Conservation (phyloP, 2,113 vertebrate genomes). For the Pterocles burchelli region DNA sequence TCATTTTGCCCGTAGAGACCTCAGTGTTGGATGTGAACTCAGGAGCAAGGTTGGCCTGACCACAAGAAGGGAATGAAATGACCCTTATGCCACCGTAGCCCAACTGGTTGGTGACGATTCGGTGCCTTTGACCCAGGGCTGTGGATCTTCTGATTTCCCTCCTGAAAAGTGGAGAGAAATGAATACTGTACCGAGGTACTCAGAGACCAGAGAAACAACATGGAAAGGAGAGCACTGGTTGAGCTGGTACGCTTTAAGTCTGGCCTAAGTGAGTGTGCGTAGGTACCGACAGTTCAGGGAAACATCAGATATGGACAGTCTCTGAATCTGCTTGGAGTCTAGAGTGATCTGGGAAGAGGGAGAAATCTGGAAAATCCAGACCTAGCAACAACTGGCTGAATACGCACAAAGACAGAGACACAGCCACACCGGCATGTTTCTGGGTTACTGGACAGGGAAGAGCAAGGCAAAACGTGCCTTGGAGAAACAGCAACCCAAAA, state of each 20-base stretch:
- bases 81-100: neutral
- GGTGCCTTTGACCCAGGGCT: neutral
- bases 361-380: neutral
- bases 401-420: neutral
- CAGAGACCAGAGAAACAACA: neutral
- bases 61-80: fast-evolving
- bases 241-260: neutral
- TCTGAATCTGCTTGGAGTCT: neutral
- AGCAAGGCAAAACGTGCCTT: neutral
- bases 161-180: neutral
- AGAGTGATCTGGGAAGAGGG: neutral
- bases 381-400: neutral
- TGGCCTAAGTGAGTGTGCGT: neutral
- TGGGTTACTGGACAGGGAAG: neutral
- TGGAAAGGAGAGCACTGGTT: neutral
- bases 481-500: neutral
- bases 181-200: neutral
- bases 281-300: neutral
- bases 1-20: neutral
- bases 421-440: no score
- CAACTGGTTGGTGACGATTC: neutral
- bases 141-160: neutral
- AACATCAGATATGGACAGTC: neutral
- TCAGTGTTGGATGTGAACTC: neutral
- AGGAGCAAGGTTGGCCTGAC: neutral